Percentiles rank a stretch among this genome's conserved stretches.
These are phyloP conservation scores for Cherax destructor DNA, from an alignment of 1,140 invertebrate genomes.

Conservation along the genomic window DNA sequence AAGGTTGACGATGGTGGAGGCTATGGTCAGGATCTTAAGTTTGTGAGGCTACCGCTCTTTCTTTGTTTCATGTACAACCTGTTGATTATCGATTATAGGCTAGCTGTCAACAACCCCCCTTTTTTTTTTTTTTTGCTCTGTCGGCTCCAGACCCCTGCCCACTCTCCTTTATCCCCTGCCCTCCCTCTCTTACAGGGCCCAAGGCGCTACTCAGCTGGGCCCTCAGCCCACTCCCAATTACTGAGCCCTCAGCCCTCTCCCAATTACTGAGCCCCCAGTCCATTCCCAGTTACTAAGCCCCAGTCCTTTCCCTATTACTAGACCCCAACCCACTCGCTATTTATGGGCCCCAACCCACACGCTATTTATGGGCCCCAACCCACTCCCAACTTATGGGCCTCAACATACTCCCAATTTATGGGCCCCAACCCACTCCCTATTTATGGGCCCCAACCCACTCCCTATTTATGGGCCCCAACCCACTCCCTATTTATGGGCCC, in stretches of 20 bases:
- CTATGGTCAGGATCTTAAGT: too few species aligned
- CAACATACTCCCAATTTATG: too few species aligned
- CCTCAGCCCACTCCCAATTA: neutral
- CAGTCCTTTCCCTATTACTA: neutral
- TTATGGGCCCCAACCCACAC: too few species aligned
- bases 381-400: too few species aligned
- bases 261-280: neutral
- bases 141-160: neutral
- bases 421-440: too few species aligned
- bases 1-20: neutral
- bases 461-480: too few species aligned
- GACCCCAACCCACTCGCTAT: too few species aligned
- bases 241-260: neutral
- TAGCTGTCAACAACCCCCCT: constrained; percentile 24
- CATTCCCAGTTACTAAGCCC: neutral
- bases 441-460: too few species aligned
- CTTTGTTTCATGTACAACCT: constrained; percentile 62
- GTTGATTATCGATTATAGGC: constrained; percentile 67
- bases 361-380: too few species aligned
- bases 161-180: neutral
- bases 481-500: neutral
- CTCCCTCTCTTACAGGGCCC: neutral
- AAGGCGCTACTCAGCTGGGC: neutral
- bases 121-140: neutral
- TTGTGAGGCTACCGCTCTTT: constrained; percentile 10